Conservation (phyloP, 2,888 invertebrate genomes). For the Drosophila picticornis region DNA sequence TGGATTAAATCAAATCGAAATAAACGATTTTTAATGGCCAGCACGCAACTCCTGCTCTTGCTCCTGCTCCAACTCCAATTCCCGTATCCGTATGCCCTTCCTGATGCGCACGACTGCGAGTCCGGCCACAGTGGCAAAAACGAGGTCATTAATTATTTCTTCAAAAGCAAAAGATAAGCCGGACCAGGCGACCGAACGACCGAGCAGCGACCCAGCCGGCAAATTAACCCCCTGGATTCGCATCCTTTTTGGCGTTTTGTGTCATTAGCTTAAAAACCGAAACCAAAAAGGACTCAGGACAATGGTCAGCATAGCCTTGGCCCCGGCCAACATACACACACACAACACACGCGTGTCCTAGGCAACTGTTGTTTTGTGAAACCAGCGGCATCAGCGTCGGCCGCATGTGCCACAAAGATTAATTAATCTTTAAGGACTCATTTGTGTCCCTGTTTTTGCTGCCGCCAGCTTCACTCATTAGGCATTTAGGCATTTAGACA, state of each 20-base stretch:
- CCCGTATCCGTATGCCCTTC: conserved; percentile 5
- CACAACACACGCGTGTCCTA: conserved; percentile 29
- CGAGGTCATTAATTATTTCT: conserved; percentile 85
- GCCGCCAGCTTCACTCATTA: conserved; percentile 66
- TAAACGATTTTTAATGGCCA: conserved; percentile 85
- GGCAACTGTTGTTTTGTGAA: conserved; percentile 61
- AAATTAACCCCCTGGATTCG: conserved; percentile 71
- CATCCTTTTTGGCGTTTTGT: conserved; percentile 79
- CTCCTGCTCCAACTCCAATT: neutral
- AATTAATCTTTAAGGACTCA: conserved; percentile 85
- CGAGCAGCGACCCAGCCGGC: conserved; percentile 44
- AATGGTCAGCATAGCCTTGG: conserved; percentile 55
- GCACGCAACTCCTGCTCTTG: conserved; percentile 26
- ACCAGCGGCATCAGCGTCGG: conserved; percentile 49
- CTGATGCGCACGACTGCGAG: neutral
- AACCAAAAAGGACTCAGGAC: conserved; percentile 56
- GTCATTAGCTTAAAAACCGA: conserved; percentile 80
- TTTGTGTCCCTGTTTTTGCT: conserved; percentile 59
- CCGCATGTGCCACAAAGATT: conserved; percentile 84
- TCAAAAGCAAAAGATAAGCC: conserved; percentile 84
- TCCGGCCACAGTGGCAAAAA: conserved; percentile 80
- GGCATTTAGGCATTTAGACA: conserved; percentile 73
- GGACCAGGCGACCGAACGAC: conserved; percentile 51
- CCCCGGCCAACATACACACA: conserved; percentile 13
- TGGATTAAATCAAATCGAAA: conserved; percentile 86